phyloP scores from a whole-genome alignment of 2,888 invertebrate species.

The Pandemis corylana region DNA sequence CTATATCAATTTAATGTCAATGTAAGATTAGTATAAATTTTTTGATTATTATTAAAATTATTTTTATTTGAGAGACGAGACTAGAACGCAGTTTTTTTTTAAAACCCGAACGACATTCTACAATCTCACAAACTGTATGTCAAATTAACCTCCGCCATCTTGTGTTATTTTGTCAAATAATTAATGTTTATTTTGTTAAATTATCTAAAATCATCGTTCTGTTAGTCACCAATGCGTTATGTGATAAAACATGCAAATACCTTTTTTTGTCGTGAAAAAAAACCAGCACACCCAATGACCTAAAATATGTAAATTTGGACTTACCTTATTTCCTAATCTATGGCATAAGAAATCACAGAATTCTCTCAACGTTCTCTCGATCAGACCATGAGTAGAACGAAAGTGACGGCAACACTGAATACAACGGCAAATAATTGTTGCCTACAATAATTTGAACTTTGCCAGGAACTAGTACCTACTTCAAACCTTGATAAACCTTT shows the following conservation, averaged over 20 bases:
- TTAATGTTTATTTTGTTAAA: too few relatives aligned
- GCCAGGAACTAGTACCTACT: too few relatives aligned
- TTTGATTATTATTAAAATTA: too few relatives aligned
- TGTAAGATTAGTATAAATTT: too few relatives aligned
- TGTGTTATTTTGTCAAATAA: too few relatives aligned
- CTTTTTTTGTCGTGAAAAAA: constrained; percentile 21
- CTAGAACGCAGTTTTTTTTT: too few relatives aligned
- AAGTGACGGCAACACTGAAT: neutral
- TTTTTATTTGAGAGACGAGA: too few relatives aligned
- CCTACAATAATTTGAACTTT: neutral
- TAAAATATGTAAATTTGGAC: constrained; percentile 8
- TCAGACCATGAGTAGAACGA: neutral
- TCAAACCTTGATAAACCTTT: neutral
- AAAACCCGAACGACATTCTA: too few relatives aligned
- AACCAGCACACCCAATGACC: constrained; percentile 14
- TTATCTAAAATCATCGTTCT: neutral
- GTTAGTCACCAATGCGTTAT: constrained; percentile 7
- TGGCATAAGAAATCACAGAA: neutral
- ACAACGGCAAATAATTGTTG: too few relatives aligned
- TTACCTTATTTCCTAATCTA: constrained; percentile 8
- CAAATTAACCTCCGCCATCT: too few relatives aligned
- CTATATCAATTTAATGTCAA: too few relatives aligned
- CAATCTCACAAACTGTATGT: too few relatives aligned
- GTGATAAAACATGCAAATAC: constrained; percentile 38
- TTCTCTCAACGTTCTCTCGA: neutral